Evolutionary conservation across 2,888 invertebrate species (phyloP), one percentile per base, ranked within the genome.

Genomic region (Altica lythri): DNA sequence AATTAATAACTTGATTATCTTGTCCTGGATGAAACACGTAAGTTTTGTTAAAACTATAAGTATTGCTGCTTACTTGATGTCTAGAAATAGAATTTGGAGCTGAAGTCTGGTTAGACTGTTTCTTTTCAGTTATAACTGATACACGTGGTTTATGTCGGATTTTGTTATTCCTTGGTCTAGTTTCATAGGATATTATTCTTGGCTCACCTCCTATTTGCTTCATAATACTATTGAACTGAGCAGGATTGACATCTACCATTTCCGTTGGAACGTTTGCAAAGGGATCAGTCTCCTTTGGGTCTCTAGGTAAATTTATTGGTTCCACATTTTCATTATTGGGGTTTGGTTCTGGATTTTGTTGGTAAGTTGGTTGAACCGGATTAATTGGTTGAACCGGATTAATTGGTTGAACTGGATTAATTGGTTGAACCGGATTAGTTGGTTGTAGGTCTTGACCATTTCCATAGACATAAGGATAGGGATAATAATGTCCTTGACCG

Each of bases 221-320:
- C 47, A 51, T 51, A 3, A 57, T 13, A 32, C 51, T 45, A 34
- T 57, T 53, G 22, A 61, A 60, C 18, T 50, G 40, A 25, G 58
- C 54, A 16, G 61, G 62, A 16, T 63, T 60, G 1, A 68, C 62
- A 40, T 70, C 70, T 19, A 70, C 60, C 16, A 69, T 68, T 55
- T 70, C 69, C 1, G 65, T 62, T 22, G 63, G 62, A 6, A 69
- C 50, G 42, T 64, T 54, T 1, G 61, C 59, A 19, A 59, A 64
- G 6, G 63, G 64, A 38, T 65, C 61, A 14, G n/a, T 3, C 1
- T 4, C 8, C 3, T 34, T 34, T 12, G 30, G 10, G 2, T 30
- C 30, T n/a, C 2, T n/a, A 4, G 30, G 30, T 32, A 13, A 13
- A 12, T 12, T 17, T 12, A n/a, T 44, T 9, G 12, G 40, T 40